Evolutionary conservation across 2,113 vertebrate species (phyloP), one percentile per base, ranked within the genome.

Genomic region (Phyllostomus hastatus): DNA sequence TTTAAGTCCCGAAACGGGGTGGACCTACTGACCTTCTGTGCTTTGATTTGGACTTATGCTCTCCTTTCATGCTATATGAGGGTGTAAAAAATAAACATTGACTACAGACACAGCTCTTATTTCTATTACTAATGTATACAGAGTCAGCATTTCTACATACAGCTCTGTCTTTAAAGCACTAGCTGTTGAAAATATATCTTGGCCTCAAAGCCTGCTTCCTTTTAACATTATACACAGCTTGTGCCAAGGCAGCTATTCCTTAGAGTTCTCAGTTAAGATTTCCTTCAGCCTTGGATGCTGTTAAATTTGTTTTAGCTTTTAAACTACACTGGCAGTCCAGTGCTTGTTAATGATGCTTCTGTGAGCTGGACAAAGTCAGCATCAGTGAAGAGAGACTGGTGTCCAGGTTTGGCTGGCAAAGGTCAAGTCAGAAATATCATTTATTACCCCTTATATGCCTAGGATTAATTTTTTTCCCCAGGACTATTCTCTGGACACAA

Each of bases 301-400:
- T 95, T 96, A 97, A 75, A 93, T 95, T 90, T 91, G 97, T 97
- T 96, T 94, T 94, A 79, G 81, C 79, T 97, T 97, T 93, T 93
- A 95, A 94, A 70, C 48, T 46, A 38, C 35, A 26, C 46, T 81
- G 50, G 64, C 93, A 91, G 79, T 17, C 73, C 50, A 33, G 48
- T 72, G 59, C 73, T 94, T 31, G 2, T 79, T 83, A 94, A 94
- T 81, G 82, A 80, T 33, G 33, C 73, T 86, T 92, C 66, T 85
- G 82, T 93, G 87, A 95, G 87, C 41, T 52, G 66, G 52, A 80
- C 83, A 28, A 86, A 97, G 54, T 91, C 89, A 91, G 69, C 79
- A 75, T 50, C 76, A 81, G 69, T 50, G 46, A 78, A 72, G 41
- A 93, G 14, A 95, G 46, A 48, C 48, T 38, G 33, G 57, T 52